These are phyloP conservation scores for Amniataba percoides DNA, from an alignment of 2,797 vertebrate genomes.

Conservation along the genomic window DNA sequence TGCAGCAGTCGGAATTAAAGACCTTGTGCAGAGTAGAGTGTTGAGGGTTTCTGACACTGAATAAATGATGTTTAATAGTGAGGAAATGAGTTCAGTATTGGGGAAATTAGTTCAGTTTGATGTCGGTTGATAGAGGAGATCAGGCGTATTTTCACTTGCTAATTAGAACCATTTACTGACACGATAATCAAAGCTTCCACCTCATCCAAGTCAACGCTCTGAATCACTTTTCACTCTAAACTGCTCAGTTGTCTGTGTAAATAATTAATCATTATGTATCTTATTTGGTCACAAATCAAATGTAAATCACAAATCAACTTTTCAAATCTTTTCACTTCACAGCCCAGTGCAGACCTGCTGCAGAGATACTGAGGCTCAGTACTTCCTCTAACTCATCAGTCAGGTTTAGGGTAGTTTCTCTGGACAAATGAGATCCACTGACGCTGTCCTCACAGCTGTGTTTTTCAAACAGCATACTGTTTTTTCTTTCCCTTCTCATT, in stretches of 20 bases:
- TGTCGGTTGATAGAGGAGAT: slow-evolving; percentile 20
- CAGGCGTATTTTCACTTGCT: slow-evolving; percentile 30
- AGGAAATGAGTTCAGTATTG: slow-evolving; percentile 53
- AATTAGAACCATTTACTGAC: slow-evolving; percentile 46
- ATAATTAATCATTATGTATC: slow-evolving; percentile 29
- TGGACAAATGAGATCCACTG: too few species aligned
- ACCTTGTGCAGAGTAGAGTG: not conserved
- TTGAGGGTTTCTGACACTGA: slow-evolving; percentile 31
- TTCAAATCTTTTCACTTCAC: too few species aligned
- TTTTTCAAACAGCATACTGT: not conserved
- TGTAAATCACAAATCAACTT: too few species aligned
- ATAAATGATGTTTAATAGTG: not conserved
- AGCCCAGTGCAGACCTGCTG: too few species aligned
- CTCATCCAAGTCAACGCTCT: slow-evolving; percentile 26
- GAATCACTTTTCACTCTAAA: slow-evolving; percentile 21
- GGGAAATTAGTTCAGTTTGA: slow-evolving; percentile 34
- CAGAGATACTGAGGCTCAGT: not conserved
- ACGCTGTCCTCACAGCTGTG: not conserved
- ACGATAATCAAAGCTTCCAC: slow-evolving; percentile 36
- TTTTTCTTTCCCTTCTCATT: not conserved
- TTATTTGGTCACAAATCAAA: slow-evolving; percentile 42
- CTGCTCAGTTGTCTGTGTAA: slow-evolving; percentile 14
- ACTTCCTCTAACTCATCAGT: too few species aligned
- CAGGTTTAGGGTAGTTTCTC: too few species aligned
- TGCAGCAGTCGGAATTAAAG: slow-evolving; percentile 9